Evolutionary conservation across 2,888 invertebrate species (phyloP).

Genomic region (Apamea sordens): DNA sequence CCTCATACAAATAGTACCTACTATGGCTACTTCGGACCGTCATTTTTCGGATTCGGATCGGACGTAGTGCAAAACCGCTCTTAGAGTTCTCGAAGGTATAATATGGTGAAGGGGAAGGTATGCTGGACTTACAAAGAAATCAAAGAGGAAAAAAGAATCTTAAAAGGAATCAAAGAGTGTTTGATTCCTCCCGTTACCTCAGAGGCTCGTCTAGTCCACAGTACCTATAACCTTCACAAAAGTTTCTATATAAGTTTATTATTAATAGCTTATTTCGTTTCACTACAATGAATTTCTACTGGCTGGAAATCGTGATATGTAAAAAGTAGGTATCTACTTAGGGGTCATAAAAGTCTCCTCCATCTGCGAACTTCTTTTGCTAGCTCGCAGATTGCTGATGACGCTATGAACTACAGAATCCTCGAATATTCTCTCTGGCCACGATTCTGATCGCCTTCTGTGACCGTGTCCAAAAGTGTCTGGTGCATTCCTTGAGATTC

Average conservation of each 20-base stretch:
- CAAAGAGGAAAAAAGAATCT: no score
- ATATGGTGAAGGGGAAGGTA: no score
- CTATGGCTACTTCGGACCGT: no score
- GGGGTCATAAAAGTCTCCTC: constrained; percentile 87
- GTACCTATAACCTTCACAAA: background rate
- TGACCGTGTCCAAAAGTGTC: constrained; percentile 62
- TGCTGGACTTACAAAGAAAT: background rate
- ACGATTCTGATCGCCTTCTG: constrained; percentile 81
- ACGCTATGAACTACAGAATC: constrained; percentile 85
- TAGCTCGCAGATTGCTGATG: constrained; percentile 80
- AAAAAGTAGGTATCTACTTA: constrained; percentile 68
- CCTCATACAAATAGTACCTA: no score
- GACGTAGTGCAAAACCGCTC: no score
- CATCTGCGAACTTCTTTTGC: constrained; percentile 78
- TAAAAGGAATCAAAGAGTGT: no score
- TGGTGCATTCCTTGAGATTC: constrained; percentile 76
- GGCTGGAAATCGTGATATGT: background rate
- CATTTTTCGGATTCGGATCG: no score
- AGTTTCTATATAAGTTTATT: background rate
- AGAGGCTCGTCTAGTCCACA: no score
- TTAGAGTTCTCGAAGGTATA: background rate
- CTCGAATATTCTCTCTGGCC: constrained; percentile 86
- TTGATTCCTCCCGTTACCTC: no score
- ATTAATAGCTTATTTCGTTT: background rate
- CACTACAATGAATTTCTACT: background rate